These are phyloP conservation scores for Genyomyrus donnyi DNA, from an alignment of 2,113 vertebrate species.

Conservation along the genomic window DNA sequence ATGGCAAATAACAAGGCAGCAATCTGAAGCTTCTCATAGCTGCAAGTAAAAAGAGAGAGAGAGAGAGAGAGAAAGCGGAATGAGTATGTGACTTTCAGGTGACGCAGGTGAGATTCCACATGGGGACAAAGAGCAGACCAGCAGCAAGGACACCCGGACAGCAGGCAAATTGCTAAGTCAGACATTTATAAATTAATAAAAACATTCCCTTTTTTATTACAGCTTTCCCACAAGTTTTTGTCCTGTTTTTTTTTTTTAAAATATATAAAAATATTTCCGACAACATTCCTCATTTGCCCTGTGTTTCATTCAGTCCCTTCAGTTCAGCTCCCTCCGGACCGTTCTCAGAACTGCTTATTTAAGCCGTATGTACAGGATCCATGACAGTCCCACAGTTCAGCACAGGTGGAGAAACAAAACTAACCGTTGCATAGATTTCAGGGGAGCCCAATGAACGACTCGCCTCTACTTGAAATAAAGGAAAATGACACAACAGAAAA, in stretches of 20 bases:
- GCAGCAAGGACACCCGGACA: slow-evolving; percentile 43
- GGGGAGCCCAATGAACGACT: slow-evolving; percentile 17
- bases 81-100: neutral
- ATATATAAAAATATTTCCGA: slow-evolving; percentile 70
- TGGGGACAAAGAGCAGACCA: neutral
- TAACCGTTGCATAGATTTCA: slow-evolving; percentile 65
- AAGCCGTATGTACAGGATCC: slow-evolving; percentile 51
- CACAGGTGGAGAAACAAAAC: slow-evolving; percentile 33
- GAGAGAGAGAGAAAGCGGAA: neutral
- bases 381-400: slow-evolving; percentile 36
- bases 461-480: neutral
- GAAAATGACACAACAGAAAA: neutral
- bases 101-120: neutral
- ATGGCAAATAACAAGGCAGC: neutral
- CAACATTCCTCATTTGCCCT: slow-evolving; percentile 57
- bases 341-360: slow-evolving; percentile 27
- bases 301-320: slow-evolving; percentile 46
- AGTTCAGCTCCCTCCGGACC: slow-evolving; percentile 33
- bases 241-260: slow-evolving; percentile 40
- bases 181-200: slow-evolving; percentile 74
- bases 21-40: neutral
- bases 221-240: slow-evolving; percentile 45
- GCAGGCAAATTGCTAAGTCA: slow-evolving; percentile 57
- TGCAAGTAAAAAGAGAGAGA: neutral
- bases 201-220: slow-evolving; percentile 68